Base-by-base conservation (phyloP, 2,888 invertebrate genomes). In the Dexiosoma caninum region DNA sequence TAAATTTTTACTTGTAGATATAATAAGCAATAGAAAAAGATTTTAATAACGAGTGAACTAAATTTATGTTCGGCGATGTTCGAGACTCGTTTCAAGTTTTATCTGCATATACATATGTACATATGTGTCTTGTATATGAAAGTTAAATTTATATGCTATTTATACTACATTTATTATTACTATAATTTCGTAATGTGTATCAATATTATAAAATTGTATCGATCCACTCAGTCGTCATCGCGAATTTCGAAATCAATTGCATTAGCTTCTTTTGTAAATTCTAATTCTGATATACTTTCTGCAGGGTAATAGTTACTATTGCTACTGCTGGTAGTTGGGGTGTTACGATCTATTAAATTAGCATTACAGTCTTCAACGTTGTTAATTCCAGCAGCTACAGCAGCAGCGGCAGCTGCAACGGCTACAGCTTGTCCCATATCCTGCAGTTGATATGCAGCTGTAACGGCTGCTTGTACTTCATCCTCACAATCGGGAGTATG, bases 251-350 rank as follows among this genome's bases (percentile, higher is more conserved):
- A 93, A 89, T 93, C 93, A 84, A 93, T 92, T 84, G 93, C 93
- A 87, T 93, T 93, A 44, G 92, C 88, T 81, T 95, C 95, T 0
- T 95, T 95, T 40, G 95, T 94, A 89, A 95, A 95, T 74, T 94
- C 94, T 6, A 92, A 91, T 2, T 94, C 94, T 83, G 94, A 95
- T 87, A 94, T 92, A 85, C 93, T 93, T 85, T 94, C 94, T 53
- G 93, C 92, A 78, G 95, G 94, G 87, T 94, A 94, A 85, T 93
- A 94, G 84, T 91, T 93, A 51, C 91, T 91, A 46, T 83, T 85
- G 14, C 81, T 78, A 27, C 80, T 82, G 7, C 70, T 83, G 71
- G 84, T 85, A 0, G 70, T 64, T 10, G 83, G 72, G 2, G 82
- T 76, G 40, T 55, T 16, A n/a, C 64, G 66, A 16, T 66, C 60